Conservation (phyloP, 2,113 vertebrate genomes). For the Scytalopus superciliaris region DNA sequence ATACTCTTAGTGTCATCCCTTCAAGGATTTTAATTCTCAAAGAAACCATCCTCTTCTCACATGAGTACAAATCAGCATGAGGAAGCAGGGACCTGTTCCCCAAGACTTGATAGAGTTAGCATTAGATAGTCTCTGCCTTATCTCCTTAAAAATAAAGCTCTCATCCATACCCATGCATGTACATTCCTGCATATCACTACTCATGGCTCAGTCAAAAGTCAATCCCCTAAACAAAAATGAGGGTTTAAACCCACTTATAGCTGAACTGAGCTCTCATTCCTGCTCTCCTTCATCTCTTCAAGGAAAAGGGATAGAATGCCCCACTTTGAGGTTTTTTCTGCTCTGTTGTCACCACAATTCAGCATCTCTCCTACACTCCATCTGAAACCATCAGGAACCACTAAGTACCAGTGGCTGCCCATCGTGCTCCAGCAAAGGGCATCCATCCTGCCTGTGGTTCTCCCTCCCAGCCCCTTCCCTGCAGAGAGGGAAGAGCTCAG, state of each 20-base stretch:
- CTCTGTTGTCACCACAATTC: not conserved
- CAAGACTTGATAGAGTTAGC: not conserved
- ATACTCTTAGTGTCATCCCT: not conserved
- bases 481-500: not conserved
- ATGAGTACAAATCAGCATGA: not conserved
- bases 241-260: not conserved
- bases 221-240: not conserved
- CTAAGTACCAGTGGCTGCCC: not conserved
- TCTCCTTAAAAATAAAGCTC: not conserved
- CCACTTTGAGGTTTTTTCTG: not conserved
- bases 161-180: not conserved
- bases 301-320: not conserved
- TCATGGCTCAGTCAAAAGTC: not conserved
- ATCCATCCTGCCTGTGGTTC: accelerated
- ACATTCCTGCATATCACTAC: not conserved
- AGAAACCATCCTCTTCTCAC: not conserved
- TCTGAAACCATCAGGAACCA: not conserved
- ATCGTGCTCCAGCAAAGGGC: not conserved
- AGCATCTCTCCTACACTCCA: not conserved
- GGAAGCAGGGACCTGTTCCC: not conserved
- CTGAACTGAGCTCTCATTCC: not conserved
- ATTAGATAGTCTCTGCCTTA: not conserved
- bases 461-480: not conserved
- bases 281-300: not conserved
- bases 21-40: not conserved